Evolutionary conservation across 2,888 invertebrate species (phyloP), one percentile per base, ranked within the genome.

Genomic region (Hypolimnas misippus): DNA sequence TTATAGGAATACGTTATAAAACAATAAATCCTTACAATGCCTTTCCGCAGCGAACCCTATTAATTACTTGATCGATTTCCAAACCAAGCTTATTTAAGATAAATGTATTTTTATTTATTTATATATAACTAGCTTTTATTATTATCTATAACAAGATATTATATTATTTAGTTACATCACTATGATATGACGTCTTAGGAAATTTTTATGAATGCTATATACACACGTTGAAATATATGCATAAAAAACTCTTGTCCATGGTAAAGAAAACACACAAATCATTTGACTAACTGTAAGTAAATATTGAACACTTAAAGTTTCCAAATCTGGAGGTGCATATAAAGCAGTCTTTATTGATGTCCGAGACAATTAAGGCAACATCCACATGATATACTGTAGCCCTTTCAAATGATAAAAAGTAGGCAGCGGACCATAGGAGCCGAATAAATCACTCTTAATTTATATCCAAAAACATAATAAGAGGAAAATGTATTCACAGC

Each of bases 381-480:
- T 49, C 49, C 16, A 59, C 50, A 60, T 44, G 14, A 62, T 46
- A 58, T 61, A 68, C 54, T 42, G 42, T 60, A 50, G 46, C 29
- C 57, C 49, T 55, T 55, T 50, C 50, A 51, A 54, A 52, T 60
- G 54, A 59, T 62, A 63, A 53, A 50, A 59, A 57, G 62, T 54
- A 67, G 46, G 29, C 55, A 58, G 35, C 53, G 46, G 49, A 49
- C 52, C 42, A 38, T 67, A 68, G 65, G 70, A 55, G 51, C 21
- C 31, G 57, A 70, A 89, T 90, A 90, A 90, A 91, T 91, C 89
- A 86, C 72, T 54, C 78, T 76, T 87, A 90, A 91, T 90, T 90
- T 90, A 91, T 91, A 86, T 81, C 87, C 84, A 72, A 86, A 87
- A 84, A 86, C 86, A 89, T 90, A 89, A 89, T 89, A 90, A 84